These are phyloP conservation scores for Melanargia galathea DNA, from an alignment of 2,888 invertebrate genomes.

Conservation along the genomic window DNA sequence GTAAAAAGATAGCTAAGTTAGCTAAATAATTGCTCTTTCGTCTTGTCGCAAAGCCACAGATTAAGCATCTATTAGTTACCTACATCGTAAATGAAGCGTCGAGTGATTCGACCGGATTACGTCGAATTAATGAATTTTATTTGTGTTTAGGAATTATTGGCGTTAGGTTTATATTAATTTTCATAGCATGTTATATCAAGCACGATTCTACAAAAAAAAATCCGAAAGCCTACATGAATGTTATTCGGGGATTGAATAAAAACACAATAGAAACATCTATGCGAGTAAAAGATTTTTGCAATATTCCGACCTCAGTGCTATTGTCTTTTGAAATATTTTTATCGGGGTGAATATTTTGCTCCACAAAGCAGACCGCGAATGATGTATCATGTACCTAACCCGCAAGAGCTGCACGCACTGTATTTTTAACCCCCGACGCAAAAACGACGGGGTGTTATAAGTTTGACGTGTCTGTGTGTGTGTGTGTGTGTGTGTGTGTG, in stretches of 20 bases:
- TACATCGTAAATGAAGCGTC: too few relatives aligned
- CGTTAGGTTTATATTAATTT: not conserved
- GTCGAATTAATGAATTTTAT: too few relatives aligned
- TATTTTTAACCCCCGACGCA: not conserved
- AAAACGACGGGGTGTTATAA: too few relatives aligned
- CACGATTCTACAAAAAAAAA: not conserved
- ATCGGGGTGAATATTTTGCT: slow-evolving; percentile 62
- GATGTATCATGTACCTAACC: not conserved
- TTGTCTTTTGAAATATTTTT: slow-evolving; percentile 46
- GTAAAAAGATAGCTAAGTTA: too few relatives aligned
- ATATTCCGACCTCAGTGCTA: slow-evolving; percentile 26
- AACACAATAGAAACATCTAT: slow-evolving; percentile 29
- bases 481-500: too few relatives aligned
- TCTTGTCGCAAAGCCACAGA: too few relatives aligned
- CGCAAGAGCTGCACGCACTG: not conserved
- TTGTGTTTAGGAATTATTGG: too few relatives aligned
- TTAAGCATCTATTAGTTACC: too few relatives aligned
- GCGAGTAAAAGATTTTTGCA: slow-evolving; percentile 20
- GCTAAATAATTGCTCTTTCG: too few relatives aligned
- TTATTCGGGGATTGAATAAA: slow-evolving; percentile 17
- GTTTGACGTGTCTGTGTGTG: too few relatives aligned
- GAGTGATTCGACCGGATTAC: too few relatives aligned
- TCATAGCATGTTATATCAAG: not conserved
- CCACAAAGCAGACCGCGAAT: slow-evolving; percentile 42
- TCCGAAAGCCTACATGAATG: not conserved